phyloP scores from a whole-genome alignment of 2,113 vertebrate genomes.

The Rousettus leschenaultii region DNA sequence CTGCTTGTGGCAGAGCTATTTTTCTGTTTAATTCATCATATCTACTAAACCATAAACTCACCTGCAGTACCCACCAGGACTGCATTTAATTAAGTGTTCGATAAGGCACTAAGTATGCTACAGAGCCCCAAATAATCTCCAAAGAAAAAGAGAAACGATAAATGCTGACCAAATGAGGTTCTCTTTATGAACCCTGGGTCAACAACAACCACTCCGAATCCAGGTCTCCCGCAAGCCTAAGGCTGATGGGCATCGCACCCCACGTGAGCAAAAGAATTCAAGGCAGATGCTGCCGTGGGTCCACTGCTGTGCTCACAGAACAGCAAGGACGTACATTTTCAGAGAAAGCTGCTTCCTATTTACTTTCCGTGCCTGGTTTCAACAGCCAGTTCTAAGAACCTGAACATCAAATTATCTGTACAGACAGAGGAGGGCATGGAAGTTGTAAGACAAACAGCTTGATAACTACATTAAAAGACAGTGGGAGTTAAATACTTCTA shows the following conservation, averaged over 20 bases:
- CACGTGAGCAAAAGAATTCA: background rate
- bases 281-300: rapidly evolving
- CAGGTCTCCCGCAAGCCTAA: background rate
- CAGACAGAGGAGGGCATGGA: background rate
- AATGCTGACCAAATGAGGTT: background rate
- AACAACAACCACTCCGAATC: background rate
- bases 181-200: background rate
- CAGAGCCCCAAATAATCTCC: background rate
- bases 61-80: background rate
- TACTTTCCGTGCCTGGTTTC: background rate
- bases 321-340: background rate
- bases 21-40: background rate
- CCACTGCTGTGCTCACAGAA: background rate
- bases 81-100: background rate
- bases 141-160: background rate
- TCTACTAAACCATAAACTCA: background rate
- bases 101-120: background rate
- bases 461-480: background rate
- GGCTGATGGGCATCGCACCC: background rate
- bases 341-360: background rate
- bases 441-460: background rate
- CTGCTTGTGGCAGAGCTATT: background rate
- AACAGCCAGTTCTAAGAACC: background rate
- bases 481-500: background rate
- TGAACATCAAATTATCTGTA: background rate